phyloP scores from a whole-genome alignment of 92 coral and sea anemone species.

The Zoanthus solanderi region DNA sequence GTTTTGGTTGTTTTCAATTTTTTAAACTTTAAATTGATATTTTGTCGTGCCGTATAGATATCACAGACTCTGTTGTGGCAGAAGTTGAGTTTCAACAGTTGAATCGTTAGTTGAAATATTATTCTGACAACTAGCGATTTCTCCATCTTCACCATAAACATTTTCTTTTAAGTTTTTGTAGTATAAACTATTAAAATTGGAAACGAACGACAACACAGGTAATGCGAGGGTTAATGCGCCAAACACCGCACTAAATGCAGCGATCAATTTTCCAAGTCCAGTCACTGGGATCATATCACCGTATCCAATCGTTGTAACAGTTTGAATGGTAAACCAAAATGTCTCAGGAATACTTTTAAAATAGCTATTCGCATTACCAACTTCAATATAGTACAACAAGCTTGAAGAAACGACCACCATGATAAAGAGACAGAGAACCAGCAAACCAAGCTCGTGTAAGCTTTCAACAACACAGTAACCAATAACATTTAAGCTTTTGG shows the following conservation, averaged over 20 bases:
- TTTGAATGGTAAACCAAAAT: constrained; percentile 96
- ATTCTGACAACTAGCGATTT: not conserved
- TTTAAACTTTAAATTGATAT: too few relatives aligned
- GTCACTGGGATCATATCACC: constrained; percentile 93
- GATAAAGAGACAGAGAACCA: constrained; percentile 83
- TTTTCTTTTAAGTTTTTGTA: constrained; percentile 85
- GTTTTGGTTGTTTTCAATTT: too few relatives aligned
- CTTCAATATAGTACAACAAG: constrained; percentile 82
- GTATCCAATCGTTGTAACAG: constrained; percentile 96
- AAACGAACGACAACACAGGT: constrained; percentile 94
- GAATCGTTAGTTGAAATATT: too few relatives aligned
- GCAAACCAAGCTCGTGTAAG: constrained; percentile 84
- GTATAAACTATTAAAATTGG: constrained; percentile 93
- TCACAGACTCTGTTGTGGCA: too few relatives aligned
- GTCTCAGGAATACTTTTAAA: constrained; percentile 94
- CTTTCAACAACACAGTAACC: constrained; percentile 94
- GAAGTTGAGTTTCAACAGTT: too few relatives aligned
- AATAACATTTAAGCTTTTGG: constrained; percentile 89
- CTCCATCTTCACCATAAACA: constrained; percentile 14
- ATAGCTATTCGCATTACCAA: constrained; percentile 63
- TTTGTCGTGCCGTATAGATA: too few relatives aligned
- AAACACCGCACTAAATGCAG: constrained; percentile 89
- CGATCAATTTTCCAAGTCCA: constrained; percentile 77
- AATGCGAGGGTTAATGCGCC: constrained; percentile 95
- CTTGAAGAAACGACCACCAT: constrained; percentile 86